Conservation (phyloP, 2,888 invertebrate genomes). For the Alcis repandata region DNA sequence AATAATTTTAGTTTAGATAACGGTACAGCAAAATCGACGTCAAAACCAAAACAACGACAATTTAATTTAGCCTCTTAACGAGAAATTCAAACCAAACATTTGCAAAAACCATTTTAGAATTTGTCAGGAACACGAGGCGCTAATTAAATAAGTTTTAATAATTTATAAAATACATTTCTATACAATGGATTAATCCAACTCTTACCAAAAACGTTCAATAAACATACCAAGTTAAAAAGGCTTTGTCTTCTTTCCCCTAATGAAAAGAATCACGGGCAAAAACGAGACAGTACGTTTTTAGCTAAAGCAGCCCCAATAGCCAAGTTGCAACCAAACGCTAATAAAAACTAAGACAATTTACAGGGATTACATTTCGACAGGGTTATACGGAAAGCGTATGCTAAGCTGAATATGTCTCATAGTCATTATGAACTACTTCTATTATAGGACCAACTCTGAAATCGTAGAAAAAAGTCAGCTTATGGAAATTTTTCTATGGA, state of each 20-base stretch:
- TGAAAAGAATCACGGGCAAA: neutral
- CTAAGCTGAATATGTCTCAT: too few relatives aligned
- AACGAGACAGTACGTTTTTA: neutral
- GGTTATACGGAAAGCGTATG: too few relatives aligned
- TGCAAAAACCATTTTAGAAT: slow-evolving; percentile 14
- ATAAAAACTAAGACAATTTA: too few relatives aligned
- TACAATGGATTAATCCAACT: slow-evolving; percentile 14
- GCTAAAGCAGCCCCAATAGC: too few relatives aligned
- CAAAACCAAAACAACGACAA: slow-evolving; percentile 8
- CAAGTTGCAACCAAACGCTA: too few relatives aligned
- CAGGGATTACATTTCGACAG: too few relatives aligned
- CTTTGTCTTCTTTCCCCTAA: neutral
- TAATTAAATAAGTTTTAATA: slow-evolving; percentile 52
- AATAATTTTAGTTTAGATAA: slow-evolving; percentile 7
- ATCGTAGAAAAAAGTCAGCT: too few relatives aligned
- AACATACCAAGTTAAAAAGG: too few relatives aligned
- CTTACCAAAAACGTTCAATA: slow-evolving; percentile 8
- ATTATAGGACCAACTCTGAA: too few relatives aligned
- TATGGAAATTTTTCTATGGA: too few relatives aligned
- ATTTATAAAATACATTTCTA: slow-evolving; percentile 53
- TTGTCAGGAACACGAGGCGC: slow-evolving; percentile 43
- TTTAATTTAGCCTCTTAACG: slow-evolving; percentile 33
- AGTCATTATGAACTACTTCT: too few relatives aligned
- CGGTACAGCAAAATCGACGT: neutral
- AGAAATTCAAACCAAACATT: slow-evolving; percentile 11